phyloP scores from a whole-genome alignment of 2,113 vertebrate species.

The Microcebus ravelobensis region DNA sequence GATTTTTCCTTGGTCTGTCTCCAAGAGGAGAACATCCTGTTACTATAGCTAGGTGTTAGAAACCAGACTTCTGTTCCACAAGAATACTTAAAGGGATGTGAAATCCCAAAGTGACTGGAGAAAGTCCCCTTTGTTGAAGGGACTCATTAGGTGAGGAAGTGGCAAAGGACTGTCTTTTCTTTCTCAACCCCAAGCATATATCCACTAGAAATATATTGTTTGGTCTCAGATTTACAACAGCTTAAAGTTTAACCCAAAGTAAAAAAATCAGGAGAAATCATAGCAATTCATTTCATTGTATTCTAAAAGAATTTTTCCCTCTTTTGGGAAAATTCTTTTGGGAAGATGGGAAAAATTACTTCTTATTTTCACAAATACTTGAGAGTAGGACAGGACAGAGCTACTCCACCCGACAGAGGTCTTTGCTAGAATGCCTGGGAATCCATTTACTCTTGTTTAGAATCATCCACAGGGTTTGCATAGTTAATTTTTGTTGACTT shows the following conservation, averaged over 20 bases:
- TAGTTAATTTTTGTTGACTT: neutral
- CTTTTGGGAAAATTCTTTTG: too few species aligned
- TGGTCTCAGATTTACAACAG: neutral
- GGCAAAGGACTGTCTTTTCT: neutral
- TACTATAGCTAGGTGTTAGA: neutral
- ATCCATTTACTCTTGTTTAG: neutral
- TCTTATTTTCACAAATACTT: neutral
- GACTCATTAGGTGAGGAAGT: neutral
- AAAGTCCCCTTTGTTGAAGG: neutral
- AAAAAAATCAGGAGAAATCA: neutral
- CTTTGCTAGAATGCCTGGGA: neutral
- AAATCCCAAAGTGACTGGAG: neutral
- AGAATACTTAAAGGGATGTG: neutral
- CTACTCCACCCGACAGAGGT: neutral
- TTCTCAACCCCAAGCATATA: neutral
- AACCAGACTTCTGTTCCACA: neutral
- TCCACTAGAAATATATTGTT: neutral
- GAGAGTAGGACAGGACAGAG: neutral
- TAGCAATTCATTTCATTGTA: neutral
- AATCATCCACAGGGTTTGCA: neutral
- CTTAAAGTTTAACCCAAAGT: neutral
- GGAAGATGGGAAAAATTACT: neutral
- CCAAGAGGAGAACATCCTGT: neutral
- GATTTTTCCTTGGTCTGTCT: neutral
- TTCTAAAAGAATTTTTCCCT: neutral